A percentile compares a stretch with the other conserved stretches of the same genome.
Evolutionary conservation across 2,888 invertebrate genomes (phyloP).

Genomic region (Ophion ellenae): DNA sequence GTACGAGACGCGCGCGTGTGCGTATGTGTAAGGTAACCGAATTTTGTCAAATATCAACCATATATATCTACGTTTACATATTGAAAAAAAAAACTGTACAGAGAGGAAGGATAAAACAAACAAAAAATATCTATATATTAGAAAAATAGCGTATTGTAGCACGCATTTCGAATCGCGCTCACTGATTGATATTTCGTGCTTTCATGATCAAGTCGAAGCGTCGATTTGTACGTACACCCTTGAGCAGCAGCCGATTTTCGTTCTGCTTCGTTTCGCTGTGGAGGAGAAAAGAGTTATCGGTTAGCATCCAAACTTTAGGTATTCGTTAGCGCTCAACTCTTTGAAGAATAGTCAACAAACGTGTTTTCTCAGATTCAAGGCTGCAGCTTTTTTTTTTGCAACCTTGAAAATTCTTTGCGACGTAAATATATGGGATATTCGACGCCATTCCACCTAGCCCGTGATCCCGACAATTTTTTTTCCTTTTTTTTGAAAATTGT

Average conservation of each 20-base stretch:
- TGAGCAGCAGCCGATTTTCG: constrained; percentile 85
- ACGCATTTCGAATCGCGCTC: constrained; percentile 14
- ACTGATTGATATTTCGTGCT: constrained; percentile 84
- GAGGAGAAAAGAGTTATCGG: constrained; percentile 4
- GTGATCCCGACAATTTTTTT: too few species aligned
- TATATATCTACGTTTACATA: constrained; percentile 40
- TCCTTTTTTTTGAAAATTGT: too few species aligned
- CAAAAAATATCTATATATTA: constrained; percentile 32
- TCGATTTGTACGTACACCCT: constrained; percentile 89
- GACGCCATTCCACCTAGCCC: too few species aligned
- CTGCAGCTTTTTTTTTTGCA: too few species aligned
- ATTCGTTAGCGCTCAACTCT: background rate
- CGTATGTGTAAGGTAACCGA: constrained; percentile 20
- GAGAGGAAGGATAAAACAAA: constrained; percentile 25
- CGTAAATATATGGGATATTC: too few species aligned
- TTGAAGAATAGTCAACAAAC: too few species aligned
- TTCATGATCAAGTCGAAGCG: constrained; percentile 90
- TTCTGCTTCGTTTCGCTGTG: constrained; percentile 81
- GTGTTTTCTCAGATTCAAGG: too few species aligned
- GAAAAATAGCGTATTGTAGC: constrained; percentile 49
- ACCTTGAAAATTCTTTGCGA: too few species aligned
- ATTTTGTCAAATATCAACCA: constrained; percentile 43
- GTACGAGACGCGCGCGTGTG: constrained; percentile 34
- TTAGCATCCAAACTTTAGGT: background rate
- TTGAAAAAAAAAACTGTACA: constrained; percentile 42